These are phyloP conservation scores for Corythornis cristatus DNA, from an alignment of 2,113 vertebrate species.

Conservation along the genomic window DNA sequence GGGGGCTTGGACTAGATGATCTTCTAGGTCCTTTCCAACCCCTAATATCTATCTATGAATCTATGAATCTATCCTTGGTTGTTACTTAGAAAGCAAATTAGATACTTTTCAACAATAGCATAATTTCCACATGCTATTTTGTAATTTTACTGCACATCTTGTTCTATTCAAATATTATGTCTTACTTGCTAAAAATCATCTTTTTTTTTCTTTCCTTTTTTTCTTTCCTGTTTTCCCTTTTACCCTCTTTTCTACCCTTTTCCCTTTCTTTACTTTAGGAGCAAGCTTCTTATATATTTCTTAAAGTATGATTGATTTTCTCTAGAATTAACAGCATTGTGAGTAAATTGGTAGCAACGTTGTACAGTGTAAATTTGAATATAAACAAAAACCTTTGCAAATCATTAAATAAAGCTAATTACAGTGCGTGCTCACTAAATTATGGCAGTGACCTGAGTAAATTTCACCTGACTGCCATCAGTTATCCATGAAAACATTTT, in stretches of 20 bases:
- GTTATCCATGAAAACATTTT: neutral
- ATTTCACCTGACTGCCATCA: neutral
- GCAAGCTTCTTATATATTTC: neutral
- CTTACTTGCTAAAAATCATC: neutral
- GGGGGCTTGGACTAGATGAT: too few relatives aligned
- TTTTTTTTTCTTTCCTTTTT: neutral
- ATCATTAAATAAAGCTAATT: conserved; percentile 1
- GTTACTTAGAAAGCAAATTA: neutral
- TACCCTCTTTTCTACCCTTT: neutral
- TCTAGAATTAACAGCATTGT: neutral
- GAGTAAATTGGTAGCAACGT: conserved; percentile 1
- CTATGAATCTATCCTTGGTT: neutral
- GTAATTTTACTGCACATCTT: neutral
- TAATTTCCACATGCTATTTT: neutral
- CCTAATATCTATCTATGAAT: too few relatives aligned
- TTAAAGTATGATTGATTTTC: neutral
- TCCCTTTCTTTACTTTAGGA: neutral
- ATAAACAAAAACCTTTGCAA: neutral
- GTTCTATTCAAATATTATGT: neutral
- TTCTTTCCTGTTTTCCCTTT: neutral
- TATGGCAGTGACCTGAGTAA: neutral
- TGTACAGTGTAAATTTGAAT: neutral
- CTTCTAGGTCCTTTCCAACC: too few relatives aligned
- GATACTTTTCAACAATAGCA: neutral
- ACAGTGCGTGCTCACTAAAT: neutral